phyloP scores from a whole-genome alignment of 2,797 vertebrate genomes.

The Otolemur crassicaudatus region DNA sequence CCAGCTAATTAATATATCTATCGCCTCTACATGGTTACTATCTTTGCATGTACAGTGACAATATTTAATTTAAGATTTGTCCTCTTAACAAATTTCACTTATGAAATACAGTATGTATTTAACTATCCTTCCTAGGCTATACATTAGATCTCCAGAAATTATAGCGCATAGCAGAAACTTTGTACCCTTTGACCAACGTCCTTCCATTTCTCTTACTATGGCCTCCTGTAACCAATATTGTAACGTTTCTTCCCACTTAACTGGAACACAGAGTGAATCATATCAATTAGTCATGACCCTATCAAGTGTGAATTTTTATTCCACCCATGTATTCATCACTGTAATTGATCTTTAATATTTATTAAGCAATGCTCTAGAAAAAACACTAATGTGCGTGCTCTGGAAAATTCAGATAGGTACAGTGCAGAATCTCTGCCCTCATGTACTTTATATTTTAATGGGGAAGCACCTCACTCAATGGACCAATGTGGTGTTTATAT shows the following conservation, averaged over 20 bases:
- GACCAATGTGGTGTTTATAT: background rate
- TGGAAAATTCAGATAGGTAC: constrained; percentile 5
- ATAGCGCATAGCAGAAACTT: background rate
- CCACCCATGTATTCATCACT: background rate
- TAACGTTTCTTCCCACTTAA: background rate
- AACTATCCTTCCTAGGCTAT: background rate
- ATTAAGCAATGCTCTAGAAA: background rate
- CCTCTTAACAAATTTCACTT: background rate
- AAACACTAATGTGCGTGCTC: background rate
- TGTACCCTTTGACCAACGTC: background rate
- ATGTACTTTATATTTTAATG: background rate
- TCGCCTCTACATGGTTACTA: background rate
- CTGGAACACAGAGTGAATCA: background rate
- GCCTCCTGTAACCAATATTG: background rate
- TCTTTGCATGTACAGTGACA: background rate
- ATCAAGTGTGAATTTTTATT: constrained; percentile 11
- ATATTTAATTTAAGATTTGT: background rate
- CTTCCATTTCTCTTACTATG: background rate
- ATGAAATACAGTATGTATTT: background rate
- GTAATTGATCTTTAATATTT: background rate
- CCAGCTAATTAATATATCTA: background rate
- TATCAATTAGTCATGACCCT: background rate
- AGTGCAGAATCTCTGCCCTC: background rate
- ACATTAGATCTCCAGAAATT: background rate
- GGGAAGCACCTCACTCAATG: background rate